phyloP scores from a whole-genome alignment of 2,888 invertebrate species.

The Ennomos quercinarius region DNA sequence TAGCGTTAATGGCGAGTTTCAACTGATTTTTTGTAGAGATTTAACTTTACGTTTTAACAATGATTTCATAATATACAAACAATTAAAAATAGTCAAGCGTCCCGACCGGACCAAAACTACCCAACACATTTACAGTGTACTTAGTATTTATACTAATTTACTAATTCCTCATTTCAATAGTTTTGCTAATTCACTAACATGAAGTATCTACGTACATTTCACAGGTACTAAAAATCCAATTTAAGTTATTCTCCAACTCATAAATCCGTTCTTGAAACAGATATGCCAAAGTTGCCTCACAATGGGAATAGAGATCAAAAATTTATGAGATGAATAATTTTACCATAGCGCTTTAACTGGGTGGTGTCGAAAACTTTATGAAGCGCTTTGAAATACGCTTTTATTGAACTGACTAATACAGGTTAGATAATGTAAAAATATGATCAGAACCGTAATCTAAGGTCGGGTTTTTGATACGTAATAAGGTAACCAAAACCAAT shows the following conservation, averaged over 20 bases:
- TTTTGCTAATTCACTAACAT: too few relatives aligned
- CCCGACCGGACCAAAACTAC: too few relatives aligned
- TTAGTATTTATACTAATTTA: too few relatives aligned
- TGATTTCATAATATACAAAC: too few relatives aligned
- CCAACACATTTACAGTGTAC: too few relatives aligned
- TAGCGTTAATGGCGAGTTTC: conserved; percentile 48
- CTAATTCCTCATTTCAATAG: too few relatives aligned
- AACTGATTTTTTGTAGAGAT: conserved; percentile 34
- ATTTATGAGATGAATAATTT: conserved; percentile 24
- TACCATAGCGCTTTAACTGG: conserved; percentile 10
- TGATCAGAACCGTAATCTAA: too few relatives aligned
- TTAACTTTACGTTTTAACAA: conserved; percentile 33
- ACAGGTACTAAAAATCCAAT: conserved; percentile 1
- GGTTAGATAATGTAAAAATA: too few relatives aligned
- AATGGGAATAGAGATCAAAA: conserved; percentile 15
- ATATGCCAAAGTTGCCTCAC: conserved; percentile 12
- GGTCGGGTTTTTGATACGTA: too few relatives aligned
- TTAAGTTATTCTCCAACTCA: conserved; percentile 8
- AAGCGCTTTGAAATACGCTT: conserved; percentile 9
- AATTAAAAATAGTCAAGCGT: too few relatives aligned
- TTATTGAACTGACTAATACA: conserved; percentile 7
- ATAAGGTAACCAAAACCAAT: too few relatives aligned
- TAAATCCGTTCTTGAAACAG: conserved; percentile 11
- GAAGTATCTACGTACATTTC: too few relatives aligned
- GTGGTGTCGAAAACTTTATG: conserved; percentile 8